Base-by-base conservation (phyloP, 1,140 invertebrate genomes). In the Musca vetustissima region DNA sequence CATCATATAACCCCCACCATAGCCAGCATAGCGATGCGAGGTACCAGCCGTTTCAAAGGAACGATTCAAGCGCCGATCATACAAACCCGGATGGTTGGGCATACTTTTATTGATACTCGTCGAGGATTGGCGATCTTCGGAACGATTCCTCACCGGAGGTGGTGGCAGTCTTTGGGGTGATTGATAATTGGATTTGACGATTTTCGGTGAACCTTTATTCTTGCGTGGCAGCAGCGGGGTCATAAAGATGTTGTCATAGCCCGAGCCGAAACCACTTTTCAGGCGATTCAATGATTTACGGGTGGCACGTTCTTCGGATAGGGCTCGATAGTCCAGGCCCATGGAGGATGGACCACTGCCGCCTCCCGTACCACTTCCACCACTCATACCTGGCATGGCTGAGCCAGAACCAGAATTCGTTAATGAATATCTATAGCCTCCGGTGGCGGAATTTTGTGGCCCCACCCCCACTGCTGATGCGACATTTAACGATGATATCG, bases 241-340 rank as follows among this genome's bases (percentile, higher is more conserved):
- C 25, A 79, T 82, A 68, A 76, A 82, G 0, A 82, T 78, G 69
- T 82, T 82, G 47, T 82, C 79, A 50, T 82, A 82, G 24, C 79
- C 79, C 0, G 79, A 81, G 11, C 79, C 79, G 7, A 81, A 81
- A 36, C 79, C 79, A 57, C 80, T 81, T 66, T 81, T 81, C n/a
- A 81, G 52, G 15, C 79, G 79, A 66, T 81, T 80, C 25, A 78
- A 52, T 1, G 76, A 76, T 57, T 79, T 78, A 36, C 76, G 74
- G 1, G 76, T 79, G 11, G 79, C 67, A 48, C 81, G 73, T 67
- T 82, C 81, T 66, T 83, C 81, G 0, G 79, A 81, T 25, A 80
- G 15, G 2, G 81, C 77, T n/a, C 81, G 74, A 57, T 79, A 76
- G 71, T 81, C 68, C 19, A 69, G 47, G 15, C 64, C 36, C 13